Base-by-base conservation (phyloP, 1,140 invertebrate species). In the Drosophila punjabiensis region DNA sequence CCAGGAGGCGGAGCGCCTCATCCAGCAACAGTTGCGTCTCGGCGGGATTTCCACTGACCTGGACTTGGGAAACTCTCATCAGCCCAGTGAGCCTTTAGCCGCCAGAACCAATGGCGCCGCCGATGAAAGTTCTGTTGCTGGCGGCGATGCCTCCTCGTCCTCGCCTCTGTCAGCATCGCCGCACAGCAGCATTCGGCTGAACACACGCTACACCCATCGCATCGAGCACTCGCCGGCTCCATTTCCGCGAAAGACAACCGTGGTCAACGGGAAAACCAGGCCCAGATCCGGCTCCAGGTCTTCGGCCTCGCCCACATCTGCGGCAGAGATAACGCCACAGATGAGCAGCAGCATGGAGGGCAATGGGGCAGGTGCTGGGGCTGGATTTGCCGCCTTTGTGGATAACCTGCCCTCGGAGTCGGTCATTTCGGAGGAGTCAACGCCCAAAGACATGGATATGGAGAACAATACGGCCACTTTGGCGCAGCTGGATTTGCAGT, bases 391-490 rank as follows among this genome's bases (percentile, higher is more conserved):
- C 5, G 86, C 69, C 9, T 92, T 93, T 43, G 91, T 90, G 13
- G 88, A 93, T 5, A 93, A 90, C 60, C 64, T 93, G 71, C 89
- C 88, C 20, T 89, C 92, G 10, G 92, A 90, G 24, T 93, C 92
- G 30, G 81, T 92, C 24, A 90, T 93, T 20, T 93, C 92, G 10
- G 92, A 92, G 37, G 92, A 93, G 78, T 93, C 92, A 24, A 92
- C 84, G 47, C 92, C 92, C 28, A 74, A 88, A 56, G 92, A 93
- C 39, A 75, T 53, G 52, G 52, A 53, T 7, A 82, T 67, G 48
- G 69, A 81, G 16, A 77, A 74, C 39, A 63, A 67, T 2, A 77
- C 48, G 68, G 64, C 47, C 39, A 47, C 65, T 4, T 32, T 81
- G 58, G 64, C 85, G 1, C 75, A 73, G 61, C 76, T 80, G 30